Conservation (phyloP, 92 coral and sea anemone genomes). For the Meandrina meandrites region DNA sequence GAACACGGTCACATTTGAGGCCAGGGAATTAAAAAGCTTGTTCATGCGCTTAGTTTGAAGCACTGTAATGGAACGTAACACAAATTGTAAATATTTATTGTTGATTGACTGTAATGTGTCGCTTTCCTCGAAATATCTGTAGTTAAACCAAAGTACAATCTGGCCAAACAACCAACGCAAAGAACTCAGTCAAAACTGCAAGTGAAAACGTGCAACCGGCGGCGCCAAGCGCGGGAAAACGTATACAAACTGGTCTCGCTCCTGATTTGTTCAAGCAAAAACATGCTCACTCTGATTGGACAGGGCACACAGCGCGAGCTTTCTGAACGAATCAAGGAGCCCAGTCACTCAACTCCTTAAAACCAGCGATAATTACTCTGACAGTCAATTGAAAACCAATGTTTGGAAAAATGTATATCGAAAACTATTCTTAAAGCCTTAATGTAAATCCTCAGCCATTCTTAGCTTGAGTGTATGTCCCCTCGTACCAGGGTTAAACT, state of each 20-base stretch:
- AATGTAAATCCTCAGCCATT: no score
- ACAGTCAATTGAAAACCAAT: neutral
- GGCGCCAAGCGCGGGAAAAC: neutral
- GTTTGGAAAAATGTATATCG: neutral
- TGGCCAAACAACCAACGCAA: no score
- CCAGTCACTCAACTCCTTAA: no score
- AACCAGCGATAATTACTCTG: neutral
- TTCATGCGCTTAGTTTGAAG: constrained; percentile 76
- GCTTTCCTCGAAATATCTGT: neutral
- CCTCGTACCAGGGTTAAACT: neutral
- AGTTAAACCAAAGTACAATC: no score
- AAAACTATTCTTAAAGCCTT: neutral
- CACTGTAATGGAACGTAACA: neutral
- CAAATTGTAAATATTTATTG: neutral
- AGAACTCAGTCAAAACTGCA: neutral
- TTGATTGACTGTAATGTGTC: neutral
- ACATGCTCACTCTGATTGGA: neutral
- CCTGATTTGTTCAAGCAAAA: neutral
- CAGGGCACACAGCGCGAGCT: neutral
- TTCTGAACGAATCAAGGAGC: no score
- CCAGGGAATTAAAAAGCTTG: constrained; percentile 89
- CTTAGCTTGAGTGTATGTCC: no score
- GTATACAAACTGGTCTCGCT: neutral
- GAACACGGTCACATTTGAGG: constrained; percentile 97
- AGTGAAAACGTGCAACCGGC: neutral